Evolutionary conservation across 1,140 invertebrate genomes (phyloP).

Genomic region (Magallana ariakensis): DNA sequence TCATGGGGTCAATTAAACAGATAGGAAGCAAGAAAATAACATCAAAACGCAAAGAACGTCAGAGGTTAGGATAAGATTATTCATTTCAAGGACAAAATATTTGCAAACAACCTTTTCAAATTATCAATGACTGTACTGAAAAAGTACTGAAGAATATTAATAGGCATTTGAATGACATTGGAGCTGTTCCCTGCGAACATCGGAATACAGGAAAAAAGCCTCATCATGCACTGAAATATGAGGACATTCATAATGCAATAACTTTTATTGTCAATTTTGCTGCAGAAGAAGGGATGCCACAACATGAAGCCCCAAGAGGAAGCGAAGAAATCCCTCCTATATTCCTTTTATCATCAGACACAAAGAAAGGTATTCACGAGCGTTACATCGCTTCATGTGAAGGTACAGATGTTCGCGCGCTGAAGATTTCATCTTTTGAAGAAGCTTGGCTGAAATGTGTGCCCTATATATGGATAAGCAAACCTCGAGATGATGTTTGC

Average conservation of each 20-base stretch:
- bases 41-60: neutral
- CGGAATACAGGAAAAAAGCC: too few species aligned
- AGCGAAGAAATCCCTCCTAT: neutral
- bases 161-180: too few species aligned
- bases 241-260: too few species aligned
- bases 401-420: neutral
- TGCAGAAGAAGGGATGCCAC: too few species aligned
- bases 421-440: neutral
- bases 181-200: too few species aligned
- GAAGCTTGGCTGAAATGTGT: neutral
- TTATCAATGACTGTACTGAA: neutral
- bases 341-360: neutral
- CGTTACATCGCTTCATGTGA: neutral
- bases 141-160: neutral
- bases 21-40: too few species aligned
- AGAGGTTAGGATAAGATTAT: neutral
- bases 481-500: neutral
- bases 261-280: too few species aligned
- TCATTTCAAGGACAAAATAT: neutral
- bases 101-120: neutral
- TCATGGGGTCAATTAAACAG: too few species aligned
- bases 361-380: constrained; percentile 8
- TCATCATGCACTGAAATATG: too few species aligned
- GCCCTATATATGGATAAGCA: neutral
- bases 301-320: too few species aligned